Conservation (phyloP, 1,140 invertebrate genomes). For the Drosophila subobscura region DNA sequence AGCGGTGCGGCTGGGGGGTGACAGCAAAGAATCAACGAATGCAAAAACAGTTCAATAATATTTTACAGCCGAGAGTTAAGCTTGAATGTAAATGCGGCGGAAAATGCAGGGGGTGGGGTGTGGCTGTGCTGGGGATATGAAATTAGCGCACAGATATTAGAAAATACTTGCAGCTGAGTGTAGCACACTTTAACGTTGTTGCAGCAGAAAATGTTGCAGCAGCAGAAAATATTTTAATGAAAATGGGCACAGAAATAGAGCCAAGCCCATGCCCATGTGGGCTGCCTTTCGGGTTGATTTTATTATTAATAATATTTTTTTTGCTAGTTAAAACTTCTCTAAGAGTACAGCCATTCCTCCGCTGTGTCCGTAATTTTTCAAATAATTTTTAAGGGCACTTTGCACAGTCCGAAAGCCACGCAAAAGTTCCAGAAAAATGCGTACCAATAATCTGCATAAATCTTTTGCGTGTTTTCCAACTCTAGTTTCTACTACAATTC, state of each 20-base stretch:
- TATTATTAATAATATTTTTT: too few relatives aligned
- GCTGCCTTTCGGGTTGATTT: too few relatives aligned
- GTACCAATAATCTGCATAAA: not conserved
- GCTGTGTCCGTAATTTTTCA: too few relatives aligned
- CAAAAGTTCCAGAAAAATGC: not conserved
- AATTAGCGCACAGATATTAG: conserved; percentile 44
- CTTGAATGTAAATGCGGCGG: conserved; percentile 44
- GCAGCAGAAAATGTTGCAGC: too few relatives aligned
- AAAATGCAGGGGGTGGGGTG: conserved; percentile 1
- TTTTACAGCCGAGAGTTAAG: conserved; percentile 50
- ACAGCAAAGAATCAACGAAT: conserved; percentile 51
- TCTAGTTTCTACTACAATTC: not conserved
- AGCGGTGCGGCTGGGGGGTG: not conserved
- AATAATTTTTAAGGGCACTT: too few relatives aligned
- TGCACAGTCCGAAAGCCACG: too few relatives aligned
- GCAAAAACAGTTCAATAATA: conserved; percentile 51
- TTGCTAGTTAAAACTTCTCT: too few relatives aligned
- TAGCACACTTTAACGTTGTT: too few relatives aligned
- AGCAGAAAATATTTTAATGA: too few relatives aligned
- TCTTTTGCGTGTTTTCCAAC: not conserved
- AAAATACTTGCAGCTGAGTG: not conserved
- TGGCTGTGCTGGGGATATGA: not conserved
- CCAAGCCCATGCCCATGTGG: too few relatives aligned
- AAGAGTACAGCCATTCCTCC: too few relatives aligned
- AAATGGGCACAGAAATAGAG: not conserved